Conservation (phyloP, 2,113 vertebrate species). For the Microcebus ravelobensis region DNA sequence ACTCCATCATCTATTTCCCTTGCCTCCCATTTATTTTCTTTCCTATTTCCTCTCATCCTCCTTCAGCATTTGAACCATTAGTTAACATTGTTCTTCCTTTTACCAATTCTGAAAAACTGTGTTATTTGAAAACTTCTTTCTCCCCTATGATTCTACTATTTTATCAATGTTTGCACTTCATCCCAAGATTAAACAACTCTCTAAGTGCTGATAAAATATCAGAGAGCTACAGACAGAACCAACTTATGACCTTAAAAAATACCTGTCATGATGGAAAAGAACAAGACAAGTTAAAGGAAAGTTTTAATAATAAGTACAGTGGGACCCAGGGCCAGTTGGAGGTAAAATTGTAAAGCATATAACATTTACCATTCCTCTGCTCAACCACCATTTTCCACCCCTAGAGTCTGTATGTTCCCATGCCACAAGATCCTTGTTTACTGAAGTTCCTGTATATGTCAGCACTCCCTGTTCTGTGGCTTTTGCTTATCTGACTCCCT, state of each 20-base stretch:
- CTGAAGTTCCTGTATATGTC: neutral
- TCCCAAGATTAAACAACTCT: conserved; percentile 34
- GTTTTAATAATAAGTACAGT: neutral
- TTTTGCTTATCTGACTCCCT: neutral
- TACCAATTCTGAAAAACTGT: neutral
- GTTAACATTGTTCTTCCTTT: neutral
- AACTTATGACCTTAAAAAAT: conserved; percentile 16
- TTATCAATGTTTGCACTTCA: conserved; percentile 30
- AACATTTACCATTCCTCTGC: neutral
- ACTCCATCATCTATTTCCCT: neutral
- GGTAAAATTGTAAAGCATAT: neutral
- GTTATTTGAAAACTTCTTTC: conserved; percentile 28
- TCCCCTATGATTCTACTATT: neutral
- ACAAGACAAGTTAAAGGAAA: neutral
- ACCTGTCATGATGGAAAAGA: neutral
- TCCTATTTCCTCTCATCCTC: neutral
- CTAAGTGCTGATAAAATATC: conserved; percentile 15
- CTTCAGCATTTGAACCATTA: neutral
- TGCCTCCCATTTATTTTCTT: neutral
- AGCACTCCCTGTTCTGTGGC: neutral
- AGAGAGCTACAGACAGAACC: neutral
- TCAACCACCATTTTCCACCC: neutral
- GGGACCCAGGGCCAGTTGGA: neutral
- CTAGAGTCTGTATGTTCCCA: neutral
- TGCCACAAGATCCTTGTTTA: neutral